Percentiles rank a stretch among this genome's conserved stretches.
Conservation (phyloP, 2,797 vertebrate genomes). For the Lacerta viridis region DNA sequence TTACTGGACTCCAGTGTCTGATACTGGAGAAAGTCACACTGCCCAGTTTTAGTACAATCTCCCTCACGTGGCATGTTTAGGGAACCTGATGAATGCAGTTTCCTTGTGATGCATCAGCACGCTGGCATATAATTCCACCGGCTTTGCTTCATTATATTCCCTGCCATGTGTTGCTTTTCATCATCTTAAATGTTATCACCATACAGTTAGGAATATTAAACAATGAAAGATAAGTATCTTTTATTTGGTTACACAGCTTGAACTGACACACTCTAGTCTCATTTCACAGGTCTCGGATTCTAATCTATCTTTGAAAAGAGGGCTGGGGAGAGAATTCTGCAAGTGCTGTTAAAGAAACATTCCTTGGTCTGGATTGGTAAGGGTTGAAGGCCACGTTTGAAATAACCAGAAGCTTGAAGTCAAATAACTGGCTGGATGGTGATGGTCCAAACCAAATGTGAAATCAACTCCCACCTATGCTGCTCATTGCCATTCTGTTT, state of each 20-base stretch:
- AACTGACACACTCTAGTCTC: not conserved
- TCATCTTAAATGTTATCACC: slow-evolving; percentile 18
- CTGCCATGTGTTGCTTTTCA: slow-evolving; percentile 22
- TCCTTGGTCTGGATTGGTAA: not conserved
- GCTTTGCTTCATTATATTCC: slow-evolving; percentile 19
- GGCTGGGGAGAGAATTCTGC: not conserved
- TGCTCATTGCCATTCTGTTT: not conserved
- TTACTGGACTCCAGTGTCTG: slow-evolving; percentile 1
- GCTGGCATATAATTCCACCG: not conserved
- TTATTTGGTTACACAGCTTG: slow-evolving; percentile 15
- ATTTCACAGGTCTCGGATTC: not conserved
- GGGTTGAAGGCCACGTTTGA: not conserved
- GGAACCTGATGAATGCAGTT: not conserved
- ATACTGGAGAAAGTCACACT: not conserved
- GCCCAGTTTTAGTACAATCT: not conserved
- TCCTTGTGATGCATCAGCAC: not conserved
- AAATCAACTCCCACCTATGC: not conserved
- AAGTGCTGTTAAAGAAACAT: not conserved
- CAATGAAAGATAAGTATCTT: slow-evolving; percentile 2
- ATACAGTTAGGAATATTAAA: slow-evolving; percentile 20
- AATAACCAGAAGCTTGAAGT: not conserved
- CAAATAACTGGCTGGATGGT: not conserved
- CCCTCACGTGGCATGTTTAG: not conserved
- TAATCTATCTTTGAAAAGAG: not conserved
- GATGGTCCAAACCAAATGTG: not conserved